Percentiles rank a stretch among this genome's conserved stretches.
Evolutionary conservation across 2,113 vertebrate genomes (phyloP).

Genomic region (Tetraodon nigroviridis): DNA sequence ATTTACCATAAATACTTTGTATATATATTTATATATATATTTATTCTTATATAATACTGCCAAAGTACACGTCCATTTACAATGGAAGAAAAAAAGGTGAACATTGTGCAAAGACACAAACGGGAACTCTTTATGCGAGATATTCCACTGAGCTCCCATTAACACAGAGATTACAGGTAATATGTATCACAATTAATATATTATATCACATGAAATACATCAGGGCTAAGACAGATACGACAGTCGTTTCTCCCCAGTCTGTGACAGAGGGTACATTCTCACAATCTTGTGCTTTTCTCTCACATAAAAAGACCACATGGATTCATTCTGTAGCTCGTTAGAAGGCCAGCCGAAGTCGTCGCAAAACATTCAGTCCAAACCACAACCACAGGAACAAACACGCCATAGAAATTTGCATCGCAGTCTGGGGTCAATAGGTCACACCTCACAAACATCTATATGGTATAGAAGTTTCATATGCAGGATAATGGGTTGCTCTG

Average conservation of each 20-base stretch:
- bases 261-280: constrained; percentile 58
- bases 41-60: constrained; percentile 48
- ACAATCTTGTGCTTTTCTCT: constrained; percentile 56
- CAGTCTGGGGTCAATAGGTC: constrained; percentile 51
- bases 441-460: constrained; percentile 58
- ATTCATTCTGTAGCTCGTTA: constrained; percentile 54
- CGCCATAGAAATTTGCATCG: constrained; percentile 64
- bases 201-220: constrained; percentile 62
- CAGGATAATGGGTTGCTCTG: constrained; percentile 55
- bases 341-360: constrained; percentile 48
- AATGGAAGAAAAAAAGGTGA: constrained; percentile 65
- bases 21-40: constrained; percentile 47
- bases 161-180: constrained; percentile 60
- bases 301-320: constrained; percentile 44
- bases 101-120: constrained; percentile 70
- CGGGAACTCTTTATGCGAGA: constrained; percentile 49
- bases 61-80: constrained; percentile 60
- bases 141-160: constrained; percentile 49
- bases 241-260: constrained; percentile 41
- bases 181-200: constrained; percentile 61
- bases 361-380: constrained; percentile 68
- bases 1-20: constrained; percentile 56
- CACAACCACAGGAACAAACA: constrained; percentile 54
- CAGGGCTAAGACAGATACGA: constrained; percentile 47
- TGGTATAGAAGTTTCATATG: constrained; percentile 38